Conservation (phyloP, 92 coral and sea anemone species). For the Siderastrea radians region DNA sequence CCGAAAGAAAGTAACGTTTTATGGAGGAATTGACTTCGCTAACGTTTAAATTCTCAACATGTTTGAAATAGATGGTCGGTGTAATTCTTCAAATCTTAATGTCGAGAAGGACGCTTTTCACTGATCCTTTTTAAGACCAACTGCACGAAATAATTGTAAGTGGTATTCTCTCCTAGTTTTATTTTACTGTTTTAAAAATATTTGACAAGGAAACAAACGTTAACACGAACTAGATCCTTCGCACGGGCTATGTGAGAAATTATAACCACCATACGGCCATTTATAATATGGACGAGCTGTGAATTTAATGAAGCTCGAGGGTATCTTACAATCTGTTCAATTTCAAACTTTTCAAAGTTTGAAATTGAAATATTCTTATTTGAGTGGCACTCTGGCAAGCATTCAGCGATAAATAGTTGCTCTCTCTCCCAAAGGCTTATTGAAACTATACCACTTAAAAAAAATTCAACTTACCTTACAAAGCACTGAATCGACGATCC, state of each 20-base stretch:
- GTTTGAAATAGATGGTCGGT: neutral
- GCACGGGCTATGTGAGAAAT: neutral
- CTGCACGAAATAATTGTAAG: neutral
- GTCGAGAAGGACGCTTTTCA: neutral
- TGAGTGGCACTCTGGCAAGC: neutral
- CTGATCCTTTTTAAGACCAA: neutral
- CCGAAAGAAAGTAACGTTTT: neutral
- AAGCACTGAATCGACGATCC: conserved; percentile 74
- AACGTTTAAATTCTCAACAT: neutral
- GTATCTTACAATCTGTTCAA: too few species aligned
- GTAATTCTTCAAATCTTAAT: neutral
- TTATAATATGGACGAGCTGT: neutral
- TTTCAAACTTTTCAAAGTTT: too few species aligned
- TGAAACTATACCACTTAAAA: neutral
- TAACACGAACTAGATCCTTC: too few species aligned
- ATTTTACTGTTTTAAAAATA: too few species aligned
- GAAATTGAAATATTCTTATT: too few species aligned
- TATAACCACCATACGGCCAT: neutral
- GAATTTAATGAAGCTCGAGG: neutral
- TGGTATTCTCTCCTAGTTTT: neutral
- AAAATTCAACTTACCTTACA: conserved; percentile 82
- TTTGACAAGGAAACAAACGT: too few species aligned
- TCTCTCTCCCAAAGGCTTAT: neutral
- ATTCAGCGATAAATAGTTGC: neutral
- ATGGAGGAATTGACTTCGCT: neutral